phyloP scores from a whole-genome alignment of 2,113 vertebrate species.

The Lycocorax pyrrhopterus region DNA sequence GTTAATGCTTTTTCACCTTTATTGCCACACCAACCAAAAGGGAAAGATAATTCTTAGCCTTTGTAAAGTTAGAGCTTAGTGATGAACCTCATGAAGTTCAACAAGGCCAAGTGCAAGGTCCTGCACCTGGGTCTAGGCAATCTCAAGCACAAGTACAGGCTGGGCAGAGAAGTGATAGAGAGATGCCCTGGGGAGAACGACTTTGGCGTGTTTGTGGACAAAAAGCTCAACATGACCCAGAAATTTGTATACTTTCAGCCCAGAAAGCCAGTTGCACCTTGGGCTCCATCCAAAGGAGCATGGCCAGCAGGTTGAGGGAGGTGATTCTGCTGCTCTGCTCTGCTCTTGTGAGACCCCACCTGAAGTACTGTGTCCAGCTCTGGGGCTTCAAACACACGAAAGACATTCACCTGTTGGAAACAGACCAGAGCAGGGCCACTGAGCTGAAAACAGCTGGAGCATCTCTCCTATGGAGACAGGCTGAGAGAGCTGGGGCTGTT shows the following conservation, averaged over 20 bases:
- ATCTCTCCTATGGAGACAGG: too few species aligned
- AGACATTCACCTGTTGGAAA: neutral
- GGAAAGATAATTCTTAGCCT: neutral
- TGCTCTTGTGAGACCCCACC: neutral
- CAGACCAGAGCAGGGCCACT: neutral
- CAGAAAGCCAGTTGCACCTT: neutral
- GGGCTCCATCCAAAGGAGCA: neutral
- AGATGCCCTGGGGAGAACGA: neutral
- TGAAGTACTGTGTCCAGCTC: neutral
- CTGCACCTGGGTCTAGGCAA: too few species aligned
- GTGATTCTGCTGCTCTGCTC: neutral
- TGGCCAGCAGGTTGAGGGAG: neutral
- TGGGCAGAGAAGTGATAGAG: neutral
- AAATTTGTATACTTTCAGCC: neutral
- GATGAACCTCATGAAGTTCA: neutral
- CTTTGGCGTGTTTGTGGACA: neutral
- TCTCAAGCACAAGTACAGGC: neutral
- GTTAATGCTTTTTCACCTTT: neutral
- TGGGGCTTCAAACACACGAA: neutral
- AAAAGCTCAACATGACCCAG: neutral
- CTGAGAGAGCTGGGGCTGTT: neutral
- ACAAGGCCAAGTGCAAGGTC: neutral
- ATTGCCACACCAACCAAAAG: neutral
- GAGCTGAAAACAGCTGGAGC: neutral
- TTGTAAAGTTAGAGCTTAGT: neutral